Evolutionary conservation across 2,113 vertebrate species (phyloP), one percentile per base, ranked within the genome.

Genomic region (Hassar affinis): DNA sequence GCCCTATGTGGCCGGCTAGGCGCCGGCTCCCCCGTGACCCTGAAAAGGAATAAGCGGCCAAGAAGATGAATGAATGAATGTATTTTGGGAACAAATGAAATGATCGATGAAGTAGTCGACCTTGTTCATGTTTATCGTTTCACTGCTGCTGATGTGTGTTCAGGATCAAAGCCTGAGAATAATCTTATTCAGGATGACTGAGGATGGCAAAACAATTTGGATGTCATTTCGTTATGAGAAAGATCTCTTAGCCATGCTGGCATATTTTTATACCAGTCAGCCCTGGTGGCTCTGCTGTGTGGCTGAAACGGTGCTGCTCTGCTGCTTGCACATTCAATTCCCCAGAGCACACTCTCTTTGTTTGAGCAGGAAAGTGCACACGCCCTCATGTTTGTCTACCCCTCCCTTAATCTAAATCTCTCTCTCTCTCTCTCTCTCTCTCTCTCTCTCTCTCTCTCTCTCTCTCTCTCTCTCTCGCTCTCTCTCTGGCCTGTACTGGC

Each of bases 361-460:
- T 88, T 83, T 81, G 71, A 59, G 62, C 82, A 86, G 84, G 82
- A 87, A 85, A 82, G 47, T 47, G 59, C 64, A 71, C 80, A 80
- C 72, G 1, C 85, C 81, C 78, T 77, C 59, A 20, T 85, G 61
- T 83, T 88, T 83, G 79, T 77, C 68, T n/a, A 4, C 61, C 27
- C 61, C 5, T 68, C 49, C 35, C 27, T 61, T 38, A 27, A 30
- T 62, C 57, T n/a, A n/a, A n/a, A n/a, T n/a, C n/a, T n/a, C n/a
- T n/a, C 77, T 45, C 81, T 27, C 45, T 74, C 66, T 38, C 6
- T 42, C 74, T 20, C n/a, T 17, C 3, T 30, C 57, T 49, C 66
- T 61, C 45, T 68, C 52, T 33, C 59, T 72, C 35, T 38, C 81
- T 56, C 61, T 66, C 18, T 35, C 33, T 86, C 25, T 35, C 18